phyloP scores from a whole-genome alignment of 2,113 vertebrate genomes.

The Anarrhichthys ocellatus region DNA sequence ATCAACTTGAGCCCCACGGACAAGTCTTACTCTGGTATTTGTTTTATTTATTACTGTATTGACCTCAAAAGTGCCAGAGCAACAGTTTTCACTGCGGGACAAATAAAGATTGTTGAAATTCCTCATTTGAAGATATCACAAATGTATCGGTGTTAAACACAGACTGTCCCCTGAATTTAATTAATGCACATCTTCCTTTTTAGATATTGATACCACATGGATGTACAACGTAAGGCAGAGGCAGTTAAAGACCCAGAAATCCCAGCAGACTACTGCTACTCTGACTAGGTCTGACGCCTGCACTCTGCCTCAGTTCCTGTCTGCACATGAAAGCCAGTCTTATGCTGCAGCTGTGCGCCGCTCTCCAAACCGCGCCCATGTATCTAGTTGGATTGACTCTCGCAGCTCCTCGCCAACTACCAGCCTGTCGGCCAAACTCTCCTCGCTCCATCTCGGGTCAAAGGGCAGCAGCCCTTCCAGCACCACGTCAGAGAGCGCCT shows the following conservation, averaged over 20 bases:
- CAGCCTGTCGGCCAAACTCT: conserved; percentile 86
- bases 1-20: conserved; percentile 82
- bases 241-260: conserved; percentile 83
- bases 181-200: conserved; percentile 7
- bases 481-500: conserved; percentile 88
- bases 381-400: conserved; percentile 84
- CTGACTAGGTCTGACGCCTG: conserved; percentile 82
- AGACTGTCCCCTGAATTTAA: not conserved
- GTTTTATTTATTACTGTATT: not conserved
- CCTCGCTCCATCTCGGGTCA: conserved; percentile 89
- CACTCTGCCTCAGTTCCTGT: conserved; percentile 86
- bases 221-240: conserved; percentile 87
- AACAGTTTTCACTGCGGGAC: not conserved
- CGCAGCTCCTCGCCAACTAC: conserved; percentile 90
- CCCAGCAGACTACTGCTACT: conserved; percentile 64
- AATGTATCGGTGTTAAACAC: not conserved
- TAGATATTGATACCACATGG: conserved; percentile 87
- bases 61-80: not conserved
- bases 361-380: conserved; percentile 80
- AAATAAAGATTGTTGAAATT: not conserved
- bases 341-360: conserved; percentile 92
- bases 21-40: conserved; percentile 86
- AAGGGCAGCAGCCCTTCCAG: conserved; percentile 95
- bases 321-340: conserved; percentile 85
- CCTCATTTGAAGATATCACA: not conserved